phyloP scores from a whole-genome alignment of 2,797 vertebrate genomes.

The Macropodus opercularis region DNA sequence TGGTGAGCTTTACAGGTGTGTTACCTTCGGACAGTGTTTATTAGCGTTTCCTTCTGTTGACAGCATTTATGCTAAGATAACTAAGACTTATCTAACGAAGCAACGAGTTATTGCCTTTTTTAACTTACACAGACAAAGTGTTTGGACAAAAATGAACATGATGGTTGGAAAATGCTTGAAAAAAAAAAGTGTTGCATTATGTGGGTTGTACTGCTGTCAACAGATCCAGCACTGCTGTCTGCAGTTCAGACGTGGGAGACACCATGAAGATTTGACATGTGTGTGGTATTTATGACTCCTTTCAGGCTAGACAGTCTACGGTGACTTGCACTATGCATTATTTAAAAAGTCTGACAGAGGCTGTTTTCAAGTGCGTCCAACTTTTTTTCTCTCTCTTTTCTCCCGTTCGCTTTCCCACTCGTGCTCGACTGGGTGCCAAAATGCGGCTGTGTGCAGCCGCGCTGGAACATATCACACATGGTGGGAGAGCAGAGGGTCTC shows the following conservation, averaged over 20 bases:
- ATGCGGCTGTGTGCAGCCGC: constrained; percentile 52
- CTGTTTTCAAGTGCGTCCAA: constrained; percentile 76
- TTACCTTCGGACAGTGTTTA: not conserved
- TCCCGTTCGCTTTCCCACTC: constrained; percentile 45
- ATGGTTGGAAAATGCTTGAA: constrained; percentile 22
- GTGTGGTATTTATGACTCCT: constrained; percentile 81
- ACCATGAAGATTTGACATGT: constrained; percentile 65
- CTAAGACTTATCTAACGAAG: not conserved
- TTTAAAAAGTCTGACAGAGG: constrained; percentile 72
- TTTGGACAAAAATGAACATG: constrained; percentile 17
- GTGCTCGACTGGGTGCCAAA: constrained; percentile 63
- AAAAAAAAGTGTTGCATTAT: constrained; percentile 19
- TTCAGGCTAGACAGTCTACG: constrained; percentile 68
- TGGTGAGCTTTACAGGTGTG: not conserved
- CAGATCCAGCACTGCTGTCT: constrained; percentile 61
- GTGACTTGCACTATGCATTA: constrained; percentile 68
- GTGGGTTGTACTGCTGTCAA: constrained; percentile 57
- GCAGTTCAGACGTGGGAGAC: constrained; percentile 61
- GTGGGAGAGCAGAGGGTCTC: constrained; percentile 62
- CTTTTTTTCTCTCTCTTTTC: constrained; percentile 37
- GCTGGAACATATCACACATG: constrained; percentile 68
- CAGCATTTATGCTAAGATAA: not conserved
- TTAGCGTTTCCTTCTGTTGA: not conserved
- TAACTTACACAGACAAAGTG: constrained; percentile 9
- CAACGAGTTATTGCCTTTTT: not conserved